A percentile compares a stretch with the other conserved stretches of the same genome.
Conservation (phyloP, 2,113 vertebrate genomes). For the Actenoides hombroni region DNA sequence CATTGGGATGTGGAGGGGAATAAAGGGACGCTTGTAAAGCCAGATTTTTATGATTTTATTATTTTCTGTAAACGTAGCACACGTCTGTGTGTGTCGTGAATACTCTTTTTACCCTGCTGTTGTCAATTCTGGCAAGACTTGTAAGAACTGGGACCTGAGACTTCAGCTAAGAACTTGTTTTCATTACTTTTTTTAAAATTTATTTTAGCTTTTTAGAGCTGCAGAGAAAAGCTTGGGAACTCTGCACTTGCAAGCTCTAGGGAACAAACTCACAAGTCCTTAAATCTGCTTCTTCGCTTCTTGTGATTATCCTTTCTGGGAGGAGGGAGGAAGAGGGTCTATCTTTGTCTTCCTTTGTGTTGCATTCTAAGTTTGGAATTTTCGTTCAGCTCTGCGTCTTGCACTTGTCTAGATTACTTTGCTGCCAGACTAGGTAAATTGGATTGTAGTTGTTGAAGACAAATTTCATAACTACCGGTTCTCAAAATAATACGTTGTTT, state of each 20-base stretch:
- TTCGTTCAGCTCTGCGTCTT: neutral
- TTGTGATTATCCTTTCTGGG: neutral
- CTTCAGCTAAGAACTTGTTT: neutral
- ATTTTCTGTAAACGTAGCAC: neutral
- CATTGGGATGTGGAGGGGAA: neutral
- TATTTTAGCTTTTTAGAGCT: neutral
- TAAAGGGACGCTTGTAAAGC: neutral
- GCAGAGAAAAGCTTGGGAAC: neutral
- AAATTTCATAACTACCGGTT: neutral
- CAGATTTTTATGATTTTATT: neutral
- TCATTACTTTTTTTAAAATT: neutral
- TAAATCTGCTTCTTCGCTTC: neutral
- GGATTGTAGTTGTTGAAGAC: neutral
- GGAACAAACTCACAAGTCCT: neutral
- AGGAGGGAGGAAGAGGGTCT: neutral
- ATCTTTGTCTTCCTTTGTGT: neutral
- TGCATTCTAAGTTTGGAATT: neutral
- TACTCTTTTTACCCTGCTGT: neutral
- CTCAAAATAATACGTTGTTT: constrained; percentile 11
- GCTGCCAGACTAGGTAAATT: neutral
- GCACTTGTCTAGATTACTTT: neutral
- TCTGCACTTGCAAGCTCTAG: neutral
- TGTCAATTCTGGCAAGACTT: neutral
- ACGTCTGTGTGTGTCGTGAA: neutral
- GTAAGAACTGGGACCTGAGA: neutral